Evolutionary conservation across 1,140 invertebrate genomes (phyloP).

Genomic region (Gryllus bimaculatus): DNA sequence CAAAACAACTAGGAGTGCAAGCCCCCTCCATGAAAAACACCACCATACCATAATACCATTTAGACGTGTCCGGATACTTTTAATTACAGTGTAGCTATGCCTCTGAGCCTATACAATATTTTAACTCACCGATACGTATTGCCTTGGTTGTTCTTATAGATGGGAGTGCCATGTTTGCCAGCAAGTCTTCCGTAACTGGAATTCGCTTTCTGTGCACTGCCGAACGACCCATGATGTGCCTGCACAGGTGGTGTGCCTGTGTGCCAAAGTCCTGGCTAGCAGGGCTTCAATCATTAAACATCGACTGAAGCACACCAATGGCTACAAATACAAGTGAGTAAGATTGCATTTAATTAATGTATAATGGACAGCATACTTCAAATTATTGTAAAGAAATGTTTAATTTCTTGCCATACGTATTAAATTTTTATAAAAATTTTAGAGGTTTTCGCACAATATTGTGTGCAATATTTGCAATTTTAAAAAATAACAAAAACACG

Average conservation of each 20-base stretch:
- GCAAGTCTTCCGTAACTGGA: conserved; percentile 19
- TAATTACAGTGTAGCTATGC: too few species aligned
- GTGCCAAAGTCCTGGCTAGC: conserved; percentile 20
- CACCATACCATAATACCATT: too few species aligned
- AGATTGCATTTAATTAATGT: neutral
- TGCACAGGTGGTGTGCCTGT: conserved; percentile 21
- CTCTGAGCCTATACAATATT: too few species aligned
- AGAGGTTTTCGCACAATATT: too few species aligned
- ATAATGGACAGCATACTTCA: neutral
- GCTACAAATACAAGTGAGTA: conserved; percentile 20
- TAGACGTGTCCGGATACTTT: too few species aligned
- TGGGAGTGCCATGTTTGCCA: conserved; percentile 22
- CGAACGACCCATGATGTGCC: conserved; percentile 14
- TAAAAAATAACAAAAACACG: too few species aligned
- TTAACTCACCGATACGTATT: too few species aligned
- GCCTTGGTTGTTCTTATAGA: neutral
- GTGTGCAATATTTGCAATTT: too few species aligned
- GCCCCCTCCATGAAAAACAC: too few species aligned
- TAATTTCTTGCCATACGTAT: neutral
- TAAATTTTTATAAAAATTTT: too few species aligned
- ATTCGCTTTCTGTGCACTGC: conserved; percentile 20
- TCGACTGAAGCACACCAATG: conserved; percentile 22
- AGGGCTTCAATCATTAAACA: conserved; percentile 21
- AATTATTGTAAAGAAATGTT: neutral
- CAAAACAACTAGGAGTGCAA: too few species aligned